A percentile compares a stretch with the other conserved stretches of the same genome.
Evolutionary conservation across 2,797 vertebrate genomes (phyloP).

Genomic region (Chelonia mydas): DNA sequence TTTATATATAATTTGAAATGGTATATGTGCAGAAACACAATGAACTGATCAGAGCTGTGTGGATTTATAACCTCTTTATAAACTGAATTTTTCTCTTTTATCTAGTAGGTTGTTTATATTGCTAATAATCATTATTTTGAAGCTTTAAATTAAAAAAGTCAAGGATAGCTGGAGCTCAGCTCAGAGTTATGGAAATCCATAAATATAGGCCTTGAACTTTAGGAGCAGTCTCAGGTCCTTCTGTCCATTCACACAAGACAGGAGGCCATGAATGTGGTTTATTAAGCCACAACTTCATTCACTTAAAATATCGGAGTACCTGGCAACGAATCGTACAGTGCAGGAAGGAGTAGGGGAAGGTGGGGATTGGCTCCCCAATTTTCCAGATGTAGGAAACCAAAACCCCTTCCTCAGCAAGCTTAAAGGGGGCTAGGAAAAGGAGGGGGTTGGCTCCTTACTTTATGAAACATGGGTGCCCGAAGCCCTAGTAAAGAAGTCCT

Average conservation of each 20-base stretch:
- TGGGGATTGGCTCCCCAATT: background rate
- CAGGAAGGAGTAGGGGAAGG: background rate
- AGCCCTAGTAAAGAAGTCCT: background rate
- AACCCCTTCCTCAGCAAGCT: background rate
- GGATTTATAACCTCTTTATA: background rate
- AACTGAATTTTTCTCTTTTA: background rate
- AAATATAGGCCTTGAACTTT: background rate
- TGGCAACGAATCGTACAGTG: background rate
- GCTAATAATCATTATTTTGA: background rate
- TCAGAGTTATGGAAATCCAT: background rate
- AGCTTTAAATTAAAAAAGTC: background rate
- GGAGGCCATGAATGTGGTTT: background rate
- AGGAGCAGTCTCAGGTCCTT: background rate
- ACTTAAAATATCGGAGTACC: background rate
- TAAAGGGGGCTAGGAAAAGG: background rate
- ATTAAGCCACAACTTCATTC: background rate
- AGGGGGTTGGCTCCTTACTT: background rate
- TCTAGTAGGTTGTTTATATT: background rate
- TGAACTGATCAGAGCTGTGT: slow-evolving; percentile 5
- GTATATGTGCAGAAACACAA: background rate
- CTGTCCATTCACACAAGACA: background rate
- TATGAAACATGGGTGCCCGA: background rate
- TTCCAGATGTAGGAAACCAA: background rate
- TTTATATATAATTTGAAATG: background rate
- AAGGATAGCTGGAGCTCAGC: background rate